Evolutionary conservation across 1,140 invertebrate genomes (phyloP).

Genomic region (Bactericera cockerelli): DNA sequence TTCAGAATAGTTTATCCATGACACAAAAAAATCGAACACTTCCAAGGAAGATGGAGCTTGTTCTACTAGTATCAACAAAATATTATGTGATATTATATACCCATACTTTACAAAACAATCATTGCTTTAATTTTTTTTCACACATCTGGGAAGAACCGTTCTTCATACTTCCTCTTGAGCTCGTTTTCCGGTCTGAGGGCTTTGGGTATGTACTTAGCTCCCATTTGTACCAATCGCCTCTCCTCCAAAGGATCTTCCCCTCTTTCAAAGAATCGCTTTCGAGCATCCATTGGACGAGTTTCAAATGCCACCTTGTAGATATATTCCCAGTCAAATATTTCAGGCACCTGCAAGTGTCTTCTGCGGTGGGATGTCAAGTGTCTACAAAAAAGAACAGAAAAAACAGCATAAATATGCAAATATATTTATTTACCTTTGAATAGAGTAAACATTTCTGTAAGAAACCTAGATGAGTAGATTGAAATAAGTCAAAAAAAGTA

Average conservation of each 20-base stretch:
- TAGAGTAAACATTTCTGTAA: no score
- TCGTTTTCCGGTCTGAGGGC: background rate
- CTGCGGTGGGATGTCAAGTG: constrained; percentile 17
- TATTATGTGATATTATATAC: no score
- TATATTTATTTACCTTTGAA: no score
- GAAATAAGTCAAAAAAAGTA: no score
- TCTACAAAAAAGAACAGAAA: constrained; percentile 5
- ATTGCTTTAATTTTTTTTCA: no score
- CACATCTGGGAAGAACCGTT: constrained; percentile 13
- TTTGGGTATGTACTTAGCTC: constrained; percentile 12
- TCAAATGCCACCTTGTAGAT: constrained; percentile 25
- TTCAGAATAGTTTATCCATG: no score
- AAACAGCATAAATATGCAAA: no score
- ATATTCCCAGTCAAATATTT: constrained; percentile 25
- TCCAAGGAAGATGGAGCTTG: no score
- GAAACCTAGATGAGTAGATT: no score
- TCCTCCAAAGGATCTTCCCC: constrained; percentile 21
- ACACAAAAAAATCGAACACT: no score
- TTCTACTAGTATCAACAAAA: no score
- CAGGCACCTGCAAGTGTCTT: constrained; percentile 18
- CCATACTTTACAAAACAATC: no score
- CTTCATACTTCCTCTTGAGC: constrained; percentile 9
- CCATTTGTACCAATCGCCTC: constrained; percentile 16
- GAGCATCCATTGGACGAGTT: constrained; percentile 20
- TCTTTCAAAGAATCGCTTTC: constrained; percentile 21